These are phyloP conservation scores for Syndactyla subalaris DNA, from an alignment of 2,797 vertebrate species.

Conservation along the genomic window DNA sequence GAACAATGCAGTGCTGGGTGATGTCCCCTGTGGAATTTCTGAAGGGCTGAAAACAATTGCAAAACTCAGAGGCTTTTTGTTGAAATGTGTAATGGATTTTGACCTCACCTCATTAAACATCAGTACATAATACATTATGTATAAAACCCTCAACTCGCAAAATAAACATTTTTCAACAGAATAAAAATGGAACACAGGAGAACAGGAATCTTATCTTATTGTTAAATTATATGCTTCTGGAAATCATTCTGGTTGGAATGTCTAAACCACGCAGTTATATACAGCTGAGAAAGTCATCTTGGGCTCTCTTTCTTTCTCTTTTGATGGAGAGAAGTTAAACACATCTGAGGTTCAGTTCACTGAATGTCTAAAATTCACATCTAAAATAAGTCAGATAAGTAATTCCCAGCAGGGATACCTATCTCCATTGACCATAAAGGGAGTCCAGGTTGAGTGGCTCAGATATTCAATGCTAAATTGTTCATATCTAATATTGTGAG, in stretches of 20 bases:
- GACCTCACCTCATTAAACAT: slow-evolving; percentile 37
- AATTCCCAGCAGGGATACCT: not conserved
- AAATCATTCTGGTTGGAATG: not conserved
- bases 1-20: not conserved
- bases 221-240: not conserved
- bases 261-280: not conserved
- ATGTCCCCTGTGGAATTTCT: slow-evolving; percentile 5
- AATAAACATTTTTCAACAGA: not conserved
- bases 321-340: not conserved
- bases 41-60: slow-evolving; percentile 5
- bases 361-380: not conserved
- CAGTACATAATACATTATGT: not conserved
- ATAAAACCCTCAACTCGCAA: not conserved
- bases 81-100: slow-evolving; percentile 35
- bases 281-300: not conserved
- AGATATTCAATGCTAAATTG: not conserved
- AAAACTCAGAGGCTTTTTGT: not conserved
- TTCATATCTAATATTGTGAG: not conserved
- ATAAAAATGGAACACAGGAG: not conserved
- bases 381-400: not conserved
- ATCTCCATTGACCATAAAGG: not conserved
- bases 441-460: not conserved
- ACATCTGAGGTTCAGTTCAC: not conserved
- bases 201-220: not conserved
- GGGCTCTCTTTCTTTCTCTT: not conserved